A percentile compares a stretch with the other conserved stretches of the same genome.
These are phyloP conservation scores for Brachionus paranguensis DNA, from an alignment of 1,140 invertebrate species.

Conservation along the genomic window DNA sequence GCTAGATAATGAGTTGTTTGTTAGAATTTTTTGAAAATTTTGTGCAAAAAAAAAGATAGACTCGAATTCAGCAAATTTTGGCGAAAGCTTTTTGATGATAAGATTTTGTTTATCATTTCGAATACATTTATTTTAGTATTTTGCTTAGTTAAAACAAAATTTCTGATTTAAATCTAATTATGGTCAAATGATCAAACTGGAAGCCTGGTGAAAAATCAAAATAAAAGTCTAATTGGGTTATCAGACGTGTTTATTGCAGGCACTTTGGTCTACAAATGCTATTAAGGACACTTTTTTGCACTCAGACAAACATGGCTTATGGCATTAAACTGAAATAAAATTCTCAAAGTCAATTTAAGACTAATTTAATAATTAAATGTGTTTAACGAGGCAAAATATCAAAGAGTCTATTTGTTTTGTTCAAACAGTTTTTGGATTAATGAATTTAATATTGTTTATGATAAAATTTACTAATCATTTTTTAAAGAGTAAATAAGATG, in stretches of 20 bases:
- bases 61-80: not conserved
- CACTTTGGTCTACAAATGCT: not conserved
- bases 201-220: not conserved
- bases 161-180: not conserved
- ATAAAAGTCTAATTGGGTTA: not conserved
- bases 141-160: not conserved
- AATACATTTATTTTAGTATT: not conserved
- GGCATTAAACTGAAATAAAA: not conserved
- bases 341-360: not conserved
- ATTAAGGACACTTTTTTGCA: not conserved
- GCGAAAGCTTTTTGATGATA: not conserved
- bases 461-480: not conserved
- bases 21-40: not conserved
- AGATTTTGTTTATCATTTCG: not conserved
- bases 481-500: too few relatives aligned
- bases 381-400: not conserved
- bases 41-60: not conserved
- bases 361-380: not conserved
- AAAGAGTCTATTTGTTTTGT: not conserved
- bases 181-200: not conserved
- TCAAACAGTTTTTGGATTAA: not conserved
- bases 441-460: too few relatives aligned
- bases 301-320: not conserved
- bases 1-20: not conserved
- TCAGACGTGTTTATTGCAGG: not conserved